A percentile compares a stretch with the other conserved stretches of the same genome.
These are phyloP conservation scores for Pipistrellus kuhlii DNA, from an alignment of 2,797 vertebrate species.

Conservation along the genomic window DNA sequence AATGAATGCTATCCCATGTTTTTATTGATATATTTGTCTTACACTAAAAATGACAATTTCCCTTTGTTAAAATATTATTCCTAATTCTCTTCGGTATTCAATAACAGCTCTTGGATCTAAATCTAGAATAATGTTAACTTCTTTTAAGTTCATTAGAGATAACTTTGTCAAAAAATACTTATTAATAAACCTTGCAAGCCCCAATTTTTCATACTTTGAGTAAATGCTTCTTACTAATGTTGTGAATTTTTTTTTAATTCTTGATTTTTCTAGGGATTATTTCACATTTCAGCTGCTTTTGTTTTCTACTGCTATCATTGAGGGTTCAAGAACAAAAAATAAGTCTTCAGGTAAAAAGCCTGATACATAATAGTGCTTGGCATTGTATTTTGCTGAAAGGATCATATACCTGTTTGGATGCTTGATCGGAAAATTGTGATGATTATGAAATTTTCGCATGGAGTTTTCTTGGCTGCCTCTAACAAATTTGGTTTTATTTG, in stretches of 20 bases:
- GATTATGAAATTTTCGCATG: constrained; percentile 76
- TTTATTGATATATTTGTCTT: constrained; percentile 50
- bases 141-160: constrained; percentile 38
- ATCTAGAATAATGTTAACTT: constrained; percentile 22
- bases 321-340: constrained; percentile 84
- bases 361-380: constrained; percentile 77
- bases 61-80: constrained; percentile 54
- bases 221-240: constrained; percentile 80
- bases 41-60: constrained; percentile 43
- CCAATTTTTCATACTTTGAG: constrained; percentile 71
- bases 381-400: constrained; percentile 70
- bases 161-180: constrained; percentile 55
- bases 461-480: constrained; percentile 80
- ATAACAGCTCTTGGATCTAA: neutral
- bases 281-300: constrained; percentile 85
- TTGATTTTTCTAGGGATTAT: constrained; percentile 84
- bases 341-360: constrained; percentile 84
- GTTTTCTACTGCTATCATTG: constrained; percentile 85
- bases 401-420: constrained; percentile 72
- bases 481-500: constrained; percentile 71
- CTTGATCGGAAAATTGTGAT: constrained; percentile 75
- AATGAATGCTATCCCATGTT: constrained; percentile 23
- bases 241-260: constrained; percentile 81
- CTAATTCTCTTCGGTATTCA: neutral
- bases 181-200: constrained; percentile 58